Conservation (phyloP, 92 coral and sea anemone species). For the Palythoa heliodiscus region DNA sequence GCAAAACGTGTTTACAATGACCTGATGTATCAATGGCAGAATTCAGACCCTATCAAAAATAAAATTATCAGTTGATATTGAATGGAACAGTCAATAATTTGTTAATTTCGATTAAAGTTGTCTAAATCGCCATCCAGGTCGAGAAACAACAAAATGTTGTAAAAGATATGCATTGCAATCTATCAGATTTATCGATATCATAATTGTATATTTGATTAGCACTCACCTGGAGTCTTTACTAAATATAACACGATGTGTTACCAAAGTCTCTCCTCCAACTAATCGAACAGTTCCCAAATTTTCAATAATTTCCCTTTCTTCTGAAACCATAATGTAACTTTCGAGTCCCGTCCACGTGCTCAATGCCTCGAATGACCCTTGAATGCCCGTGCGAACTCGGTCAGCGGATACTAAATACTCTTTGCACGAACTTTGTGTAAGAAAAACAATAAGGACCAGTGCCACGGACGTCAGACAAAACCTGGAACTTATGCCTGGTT, state of each 20-base stretch:
- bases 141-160: too few species aligned
- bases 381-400: neutral
- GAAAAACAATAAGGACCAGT: neutral
- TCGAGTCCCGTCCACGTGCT: conserved; percentile 29
- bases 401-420: neutral
- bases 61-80: too few species aligned
- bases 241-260: conserved; percentile 71
- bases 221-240: conserved; percentile 89
- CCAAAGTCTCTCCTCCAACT: conserved; percentile 92
- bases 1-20: too few species aligned
- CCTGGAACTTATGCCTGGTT: too few species aligned
- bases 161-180: neutral
- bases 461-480: neutral
- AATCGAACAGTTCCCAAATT: conserved; percentile 72
- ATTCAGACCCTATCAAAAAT: too few species aligned
- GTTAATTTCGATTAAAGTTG: too few species aligned
- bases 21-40: too few species aligned
- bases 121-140: too few species aligned
- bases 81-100: too few species aligned
- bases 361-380: neutral
- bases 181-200: too few species aligned
- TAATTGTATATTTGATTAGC: neutral
- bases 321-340: conserved; percentile 37
- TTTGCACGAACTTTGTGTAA: neutral
- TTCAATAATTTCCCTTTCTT: conserved; percentile 42